Percentiles rank a stretch among this genome's conserved stretches.
phyloP scores from a whole-genome alignment of 2,797 vertebrate species.

The Pangasius macronema region DNA sequence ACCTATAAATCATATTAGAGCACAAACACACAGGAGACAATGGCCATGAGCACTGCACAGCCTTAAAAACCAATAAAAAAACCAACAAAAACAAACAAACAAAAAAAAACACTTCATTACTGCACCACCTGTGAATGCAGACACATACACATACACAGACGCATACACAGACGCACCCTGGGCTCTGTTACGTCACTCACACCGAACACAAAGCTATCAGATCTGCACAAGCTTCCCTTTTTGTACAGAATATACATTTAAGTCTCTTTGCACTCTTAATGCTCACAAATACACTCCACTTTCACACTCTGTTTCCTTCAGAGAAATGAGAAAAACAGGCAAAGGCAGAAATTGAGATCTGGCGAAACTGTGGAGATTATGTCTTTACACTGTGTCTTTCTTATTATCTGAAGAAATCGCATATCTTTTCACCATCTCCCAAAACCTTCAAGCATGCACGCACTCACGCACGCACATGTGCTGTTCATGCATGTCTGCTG shows the following conservation, averaged over 20 bases:
- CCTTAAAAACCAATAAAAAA: no score
- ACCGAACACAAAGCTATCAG: slow-evolving; percentile 33
- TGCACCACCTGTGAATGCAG: not conserved
- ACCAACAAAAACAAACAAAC: no score
- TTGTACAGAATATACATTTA: slow-evolving; percentile 29
- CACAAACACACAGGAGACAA: not conserved
- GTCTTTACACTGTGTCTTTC: not conserved
- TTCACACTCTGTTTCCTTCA: not conserved
- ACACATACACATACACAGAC: not conserved
- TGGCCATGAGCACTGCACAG: not conserved
- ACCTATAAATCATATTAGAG: not conserved
- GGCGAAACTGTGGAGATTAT: not conserved
- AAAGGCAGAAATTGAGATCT: not conserved
- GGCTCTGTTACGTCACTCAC: slow-evolving; percentile 35
- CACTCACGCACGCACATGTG: slow-evolving; percentile 24
- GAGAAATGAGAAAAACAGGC: not conserved
- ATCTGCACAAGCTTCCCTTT: slow-evolving; percentile 5
- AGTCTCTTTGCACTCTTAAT: not conserved
- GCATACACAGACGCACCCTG: not conserved
- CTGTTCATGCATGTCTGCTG: slow-evolving; percentile 16
- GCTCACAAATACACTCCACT: not conserved
- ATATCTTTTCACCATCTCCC: not conserved
- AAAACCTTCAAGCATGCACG: not conserved
- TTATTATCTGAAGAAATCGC: not conserved
- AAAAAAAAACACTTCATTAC: not conserved